Evolutionary conservation across 2,113 vertebrate genomes (phyloP).

Genomic region (Scopus umbretta): DNA sequence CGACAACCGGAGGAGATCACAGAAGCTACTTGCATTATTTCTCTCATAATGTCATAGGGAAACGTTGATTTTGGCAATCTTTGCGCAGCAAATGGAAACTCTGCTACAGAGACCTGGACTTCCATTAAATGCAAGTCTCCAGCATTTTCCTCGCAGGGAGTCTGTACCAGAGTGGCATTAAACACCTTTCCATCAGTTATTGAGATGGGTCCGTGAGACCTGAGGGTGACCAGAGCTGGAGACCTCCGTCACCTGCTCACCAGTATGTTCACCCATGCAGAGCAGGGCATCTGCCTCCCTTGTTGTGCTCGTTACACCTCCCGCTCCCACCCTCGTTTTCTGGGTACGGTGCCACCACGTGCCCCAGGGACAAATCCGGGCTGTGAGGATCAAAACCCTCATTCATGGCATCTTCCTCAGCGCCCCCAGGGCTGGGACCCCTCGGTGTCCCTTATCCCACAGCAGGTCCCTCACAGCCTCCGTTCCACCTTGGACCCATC

Average conservation of each 20-base stretch:
- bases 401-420: not conserved
- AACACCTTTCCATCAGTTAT: not conserved
- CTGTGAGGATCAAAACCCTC: not conserved
- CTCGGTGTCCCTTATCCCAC: not conserved
- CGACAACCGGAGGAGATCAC: not conserved
- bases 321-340: not conserved
- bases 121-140: not conserved
- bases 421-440: not conserved
- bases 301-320: not conserved
- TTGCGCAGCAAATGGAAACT: not conserved
- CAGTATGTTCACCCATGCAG: fast-evolving
- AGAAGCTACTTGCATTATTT: not conserved
- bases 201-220: not conserved
- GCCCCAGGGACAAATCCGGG: not conserved
- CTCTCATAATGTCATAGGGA: not conserved
- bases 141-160: not conserved
- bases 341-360: not conserved
- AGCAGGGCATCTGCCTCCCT: not conserved
- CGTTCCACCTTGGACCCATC: too few relatives aligned
- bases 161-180: fast-evolving
- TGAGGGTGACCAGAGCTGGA: not conserved
- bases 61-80: not conserved
- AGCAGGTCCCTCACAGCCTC: not conserved
- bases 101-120: not conserved
- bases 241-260: not conserved